phyloP scores from a whole-genome alignment of 2,888 invertebrate species.

The Chrysina gloriosa region DNA sequence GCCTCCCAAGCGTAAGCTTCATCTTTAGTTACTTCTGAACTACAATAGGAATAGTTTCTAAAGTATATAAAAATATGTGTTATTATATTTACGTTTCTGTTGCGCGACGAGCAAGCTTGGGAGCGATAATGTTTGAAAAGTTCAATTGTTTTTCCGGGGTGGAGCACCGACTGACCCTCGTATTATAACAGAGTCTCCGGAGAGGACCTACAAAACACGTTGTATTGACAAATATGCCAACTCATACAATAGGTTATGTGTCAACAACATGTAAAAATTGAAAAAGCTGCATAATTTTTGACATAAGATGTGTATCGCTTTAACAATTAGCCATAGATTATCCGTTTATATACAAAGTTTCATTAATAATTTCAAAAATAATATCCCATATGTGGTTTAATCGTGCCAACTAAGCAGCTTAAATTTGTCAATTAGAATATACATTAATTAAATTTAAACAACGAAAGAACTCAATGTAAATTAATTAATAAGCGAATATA shows the following conservation, averaged over 20 bases:
- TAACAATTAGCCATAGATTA: not conserved
- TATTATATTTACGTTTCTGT: constrained; percentile 66
- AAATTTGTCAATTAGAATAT: constrained; percentile 22
- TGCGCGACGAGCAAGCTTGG: constrained; percentile 86
- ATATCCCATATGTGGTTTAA: constrained; percentile 48
- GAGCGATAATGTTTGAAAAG: constrained; percentile 91
- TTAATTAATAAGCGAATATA: not conserved
- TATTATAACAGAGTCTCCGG: constrained; percentile 95
- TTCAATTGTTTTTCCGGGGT: constrained; percentile 92
- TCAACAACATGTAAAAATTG: constrained; percentile 25
- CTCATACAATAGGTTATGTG: constrained; percentile 52
- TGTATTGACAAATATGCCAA: constrained; percentile 54
- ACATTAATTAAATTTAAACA: constrained; percentile 14
- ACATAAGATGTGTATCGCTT: constrained; percentile 1
- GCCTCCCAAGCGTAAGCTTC: constrained; percentile 99
- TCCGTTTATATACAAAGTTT: constrained; percentile 14
- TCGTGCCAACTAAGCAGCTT: constrained; percentile 60
- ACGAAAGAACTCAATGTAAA: not conserved
- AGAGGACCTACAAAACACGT: constrained; percentile 79
- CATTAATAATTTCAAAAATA: constrained; percentile 41
- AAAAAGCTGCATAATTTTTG: constrained; percentile 9
- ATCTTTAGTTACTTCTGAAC: constrained; percentile 76
- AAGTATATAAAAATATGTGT: not conserved
- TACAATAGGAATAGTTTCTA: constrained; percentile 40
- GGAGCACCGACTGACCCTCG: constrained; percentile 90